These are phyloP conservation scores for Pheosia gnoma DNA, from an alignment of 2,888 invertebrate species.

Conservation along the genomic window DNA sequence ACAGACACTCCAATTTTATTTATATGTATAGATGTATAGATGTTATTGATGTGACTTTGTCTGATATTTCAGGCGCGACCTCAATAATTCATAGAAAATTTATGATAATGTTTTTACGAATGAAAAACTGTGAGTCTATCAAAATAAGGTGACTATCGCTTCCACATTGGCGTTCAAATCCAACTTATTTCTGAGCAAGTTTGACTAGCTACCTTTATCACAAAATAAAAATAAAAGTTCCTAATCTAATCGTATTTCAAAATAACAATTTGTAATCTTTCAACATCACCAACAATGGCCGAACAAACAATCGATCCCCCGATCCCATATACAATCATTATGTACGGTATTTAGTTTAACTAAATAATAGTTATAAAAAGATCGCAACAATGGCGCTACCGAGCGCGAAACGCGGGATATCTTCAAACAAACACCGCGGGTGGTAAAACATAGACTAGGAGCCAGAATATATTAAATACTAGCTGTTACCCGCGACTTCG, in stretches of 20 bases:
- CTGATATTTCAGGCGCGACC: too few species aligned
- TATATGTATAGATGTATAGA: too few species aligned
- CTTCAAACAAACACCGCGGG: constrained; percentile 57
- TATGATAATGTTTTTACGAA: too few species aligned
- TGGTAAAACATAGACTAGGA: constrained; percentile 29
- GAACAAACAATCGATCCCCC: constrained; percentile 27
- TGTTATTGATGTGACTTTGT: too few species aligned
- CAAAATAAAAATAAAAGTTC: neutral
- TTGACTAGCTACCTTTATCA: neutral
- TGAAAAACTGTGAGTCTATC: too few species aligned
- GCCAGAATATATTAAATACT: neutral
- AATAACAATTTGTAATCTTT: neutral
- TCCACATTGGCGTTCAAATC: neutral
- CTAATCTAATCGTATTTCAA: neutral
- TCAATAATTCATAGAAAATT: too few species aligned
- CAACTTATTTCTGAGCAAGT: neutral
- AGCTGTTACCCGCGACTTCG: too few species aligned
- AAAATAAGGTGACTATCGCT: too few species aligned
- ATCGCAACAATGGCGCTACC: constrained; percentile 37
- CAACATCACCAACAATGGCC: neutral
- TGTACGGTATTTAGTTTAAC: constrained; percentile 52
- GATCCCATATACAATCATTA: constrained; percentile 62
- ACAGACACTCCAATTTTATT: too few species aligned
- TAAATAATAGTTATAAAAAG: constrained; percentile 43
- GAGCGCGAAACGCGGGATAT: constrained; percentile 42